phyloP scores from a whole-genome alignment of 2,888 invertebrate species.

The Stictocephala bisonia region DNA sequence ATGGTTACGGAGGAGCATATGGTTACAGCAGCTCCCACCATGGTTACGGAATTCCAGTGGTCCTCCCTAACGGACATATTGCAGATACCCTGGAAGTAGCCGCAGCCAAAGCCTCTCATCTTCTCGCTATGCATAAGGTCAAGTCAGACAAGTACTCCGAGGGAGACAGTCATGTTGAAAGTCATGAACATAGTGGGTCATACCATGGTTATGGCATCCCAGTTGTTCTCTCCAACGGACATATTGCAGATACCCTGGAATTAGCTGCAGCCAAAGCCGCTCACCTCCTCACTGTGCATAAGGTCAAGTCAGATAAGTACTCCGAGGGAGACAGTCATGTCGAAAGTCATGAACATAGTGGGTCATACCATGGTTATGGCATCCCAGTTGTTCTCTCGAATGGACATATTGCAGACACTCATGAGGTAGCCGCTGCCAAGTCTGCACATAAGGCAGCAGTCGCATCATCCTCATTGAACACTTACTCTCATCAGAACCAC shows the following conservation, averaged over 20 bases:
- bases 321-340: too few relatives aligned
- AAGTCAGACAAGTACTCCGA: constrained; percentile 33
- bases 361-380: too few relatives aligned
- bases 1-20: constrained; percentile 15
- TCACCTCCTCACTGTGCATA: constrained; percentile 36
- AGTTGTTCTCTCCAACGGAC: constrained; percentile 20
- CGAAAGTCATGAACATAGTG: too few relatives aligned
- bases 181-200: constrained; percentile 4
- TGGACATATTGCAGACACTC: too few relatives aligned
- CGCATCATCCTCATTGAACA: too few relatives aligned
- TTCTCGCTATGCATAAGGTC: constrained; percentile 29
- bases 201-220: constrained; percentile 21
- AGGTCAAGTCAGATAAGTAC: too few relatives aligned
- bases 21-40: constrained; percentile 12
- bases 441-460: too few relatives aligned
- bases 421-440: too few relatives aligned
- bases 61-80: constrained; percentile 30
- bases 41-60: constrained; percentile 23
- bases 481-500: too few relatives aligned
- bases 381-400: too few relatives aligned
- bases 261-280: constrained; percentile 38
- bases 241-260: constrained; percentile 43
- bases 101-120: constrained; percentile 40
- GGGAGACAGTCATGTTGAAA: constrained; percentile 11
- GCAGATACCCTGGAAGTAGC: constrained; percentile 43